Conservation (phyloP, 2,797 vertebrate genomes). For the Lophotriccus pileatus region DNA sequence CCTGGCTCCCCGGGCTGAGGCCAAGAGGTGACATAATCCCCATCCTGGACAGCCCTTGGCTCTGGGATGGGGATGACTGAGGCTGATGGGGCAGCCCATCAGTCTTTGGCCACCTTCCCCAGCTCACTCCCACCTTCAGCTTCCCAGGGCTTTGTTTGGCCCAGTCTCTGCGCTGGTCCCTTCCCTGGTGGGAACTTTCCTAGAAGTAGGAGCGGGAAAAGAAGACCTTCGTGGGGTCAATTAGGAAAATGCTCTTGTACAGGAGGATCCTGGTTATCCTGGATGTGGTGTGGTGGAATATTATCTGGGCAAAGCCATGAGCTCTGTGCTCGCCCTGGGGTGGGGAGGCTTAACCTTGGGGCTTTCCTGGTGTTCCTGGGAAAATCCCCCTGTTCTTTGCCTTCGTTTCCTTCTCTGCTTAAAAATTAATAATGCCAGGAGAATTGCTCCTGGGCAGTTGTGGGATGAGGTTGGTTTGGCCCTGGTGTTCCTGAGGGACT, state of each 20-base stretch:
- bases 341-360: neutral
- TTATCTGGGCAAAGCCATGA: neutral
- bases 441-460: neutral
- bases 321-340: neutral
- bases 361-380: neutral
- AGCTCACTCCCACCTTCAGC: constrained; percentile 36
- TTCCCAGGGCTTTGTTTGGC: neutral
- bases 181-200: constrained; percentile 15
- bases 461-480: neutral
- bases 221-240: accelerated
- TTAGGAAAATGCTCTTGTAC: neutral
- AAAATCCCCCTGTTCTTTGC: neutral
- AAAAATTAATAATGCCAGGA: neutral
- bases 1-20: neutral
- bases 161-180: neutral
- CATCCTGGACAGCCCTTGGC: neutral
- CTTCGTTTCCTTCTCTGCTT: neutral
- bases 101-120: neutral
- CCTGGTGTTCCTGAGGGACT: neutral
- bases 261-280: neutral
- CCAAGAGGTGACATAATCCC: constrained; percentile 29
- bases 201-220: neutral
- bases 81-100: constrained; percentile 5
- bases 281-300: neutral
- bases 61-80: neutral